Base-by-base conservation (phyloP, 2,888 invertebrate species). In the Oxyscelio sp. region DNA sequence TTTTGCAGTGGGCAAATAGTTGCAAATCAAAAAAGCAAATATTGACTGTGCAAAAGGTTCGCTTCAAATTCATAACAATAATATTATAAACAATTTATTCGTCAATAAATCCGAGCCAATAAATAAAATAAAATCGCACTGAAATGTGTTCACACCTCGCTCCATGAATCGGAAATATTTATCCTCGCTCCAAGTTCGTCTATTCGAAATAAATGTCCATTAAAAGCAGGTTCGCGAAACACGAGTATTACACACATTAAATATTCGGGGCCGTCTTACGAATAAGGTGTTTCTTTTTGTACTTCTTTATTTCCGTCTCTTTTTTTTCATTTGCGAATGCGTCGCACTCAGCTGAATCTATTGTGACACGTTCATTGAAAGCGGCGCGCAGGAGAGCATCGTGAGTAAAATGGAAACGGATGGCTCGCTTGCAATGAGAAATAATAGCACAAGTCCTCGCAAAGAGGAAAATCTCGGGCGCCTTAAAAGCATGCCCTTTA, bases 371-470 rank as follows among this genome's bases (percentile, higher is more conserved):
- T 54, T 71, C 71, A 65, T 75, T 66, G 80, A 59, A 74, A 81
- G 63, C 50, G 40, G 48, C 40, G 77, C 38, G 40, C 59, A 56
- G 66, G 63, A 59, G 77, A 78, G 15, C 73, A 83, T 66, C 68
- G 31, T 21, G 11, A 38, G 56, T 21, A 43, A 66, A 89, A 91
- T 89, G 88, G 89, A 88, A 90, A 89, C 90, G 90, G 90, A 91
- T 90, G 89, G 89, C 88, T 86, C 78, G 85, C 21, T 45, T 85
- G 86, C 87, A 90, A 91, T 90, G 90, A 90, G 90, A 90, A 92
- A 90, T 91, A 91, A 92, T 91, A 88, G 90, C 88, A 73, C 40
- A 87, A 79, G 74, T 85, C 90, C 56, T 87, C 84, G 85, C 75
- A 85, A 83, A 85, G 83, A 86, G 87, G 77, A 86, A 88, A 89